phyloP scores from a whole-genome alignment of 2,888 invertebrate genomes.

The Dugesia japonica region DNA sequence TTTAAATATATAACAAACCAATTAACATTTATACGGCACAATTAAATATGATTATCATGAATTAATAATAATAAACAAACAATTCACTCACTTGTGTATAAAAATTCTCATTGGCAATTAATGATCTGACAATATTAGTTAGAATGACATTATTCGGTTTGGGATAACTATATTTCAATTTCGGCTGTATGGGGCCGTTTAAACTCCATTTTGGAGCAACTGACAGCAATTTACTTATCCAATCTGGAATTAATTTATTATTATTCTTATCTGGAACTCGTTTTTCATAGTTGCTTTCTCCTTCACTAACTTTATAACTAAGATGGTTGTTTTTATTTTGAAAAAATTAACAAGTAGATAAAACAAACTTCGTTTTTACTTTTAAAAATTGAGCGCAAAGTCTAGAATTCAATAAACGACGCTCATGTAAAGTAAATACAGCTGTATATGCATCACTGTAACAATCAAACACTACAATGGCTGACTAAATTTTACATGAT shows the following conservation, averaged over 20 bases:
- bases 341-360: too few relatives aligned
- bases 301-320: too few relatives aligned
- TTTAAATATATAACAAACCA: too few relatives aligned
- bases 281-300: too few relatives aligned
- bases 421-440: neutral
- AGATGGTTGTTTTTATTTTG: too few relatives aligned
- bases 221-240: neutral
- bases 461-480: neutral
- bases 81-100: neutral
- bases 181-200: neutral
- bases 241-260: neutral
- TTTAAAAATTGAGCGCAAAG: neutral
- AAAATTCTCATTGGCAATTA: slow-evolving; percentile 3
- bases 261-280: too few relatives aligned
- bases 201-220: neutral
- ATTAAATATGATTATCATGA: too few relatives aligned
- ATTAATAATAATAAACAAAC: too few relatives aligned
- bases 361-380: neutral
- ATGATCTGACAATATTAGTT: neutral
- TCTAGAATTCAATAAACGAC: neutral
- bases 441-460: neutral
- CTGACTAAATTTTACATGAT: neutral
- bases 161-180: neutral
- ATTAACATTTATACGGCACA: too few relatives aligned
- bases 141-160: neutral